These are phyloP conservation scores for Zaprionus nigranus DNA, from an alignment of 1,140 invertebrate species.

Conservation along the genomic window DNA sequence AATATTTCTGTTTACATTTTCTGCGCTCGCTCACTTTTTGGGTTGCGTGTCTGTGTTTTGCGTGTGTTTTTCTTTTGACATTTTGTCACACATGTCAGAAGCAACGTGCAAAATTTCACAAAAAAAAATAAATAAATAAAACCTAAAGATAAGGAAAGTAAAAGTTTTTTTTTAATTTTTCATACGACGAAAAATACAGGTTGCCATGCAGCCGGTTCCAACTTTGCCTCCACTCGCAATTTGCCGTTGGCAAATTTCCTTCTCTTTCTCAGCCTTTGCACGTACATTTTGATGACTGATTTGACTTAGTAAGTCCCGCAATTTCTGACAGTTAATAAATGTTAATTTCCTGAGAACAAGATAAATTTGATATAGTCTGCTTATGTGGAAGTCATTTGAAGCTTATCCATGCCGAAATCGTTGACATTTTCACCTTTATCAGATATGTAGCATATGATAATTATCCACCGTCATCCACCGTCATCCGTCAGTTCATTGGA, in stretches of 20 bases:
- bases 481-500: not conserved
- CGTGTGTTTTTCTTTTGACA: constrained; percentile 35
- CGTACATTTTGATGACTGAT: constrained; percentile 44
- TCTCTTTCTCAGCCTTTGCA: constrained; percentile 7
- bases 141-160: not conserved
- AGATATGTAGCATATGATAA: constrained; percentile 13
- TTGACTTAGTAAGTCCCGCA: constrained; percentile 35
- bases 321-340: constrained; percentile 54
- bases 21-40: not conserved
- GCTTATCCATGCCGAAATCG: constrained; percentile 7
- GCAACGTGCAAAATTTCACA: constrained; percentile 23
- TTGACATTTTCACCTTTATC: constrained; percentile 2
- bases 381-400: constrained; percentile 1
- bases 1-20: constrained; percentile 64
- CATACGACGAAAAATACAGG: constrained; percentile 46
- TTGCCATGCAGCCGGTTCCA: constrained; percentile 4
- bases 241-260: constrained; percentile 32
- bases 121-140: constrained; percentile 13
- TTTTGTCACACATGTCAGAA: constrained; percentile 52
- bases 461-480: constrained; percentile 9
- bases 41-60: not conserved
- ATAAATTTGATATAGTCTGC: constrained; percentile 4
- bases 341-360: constrained; percentile 27
- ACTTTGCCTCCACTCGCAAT: not conserved
- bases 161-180: constrained; percentile 55